Evolutionary conservation across 2,797 vertebrate genomes (phyloP).

Genomic region (Anomalospiza imberbis): DNA sequence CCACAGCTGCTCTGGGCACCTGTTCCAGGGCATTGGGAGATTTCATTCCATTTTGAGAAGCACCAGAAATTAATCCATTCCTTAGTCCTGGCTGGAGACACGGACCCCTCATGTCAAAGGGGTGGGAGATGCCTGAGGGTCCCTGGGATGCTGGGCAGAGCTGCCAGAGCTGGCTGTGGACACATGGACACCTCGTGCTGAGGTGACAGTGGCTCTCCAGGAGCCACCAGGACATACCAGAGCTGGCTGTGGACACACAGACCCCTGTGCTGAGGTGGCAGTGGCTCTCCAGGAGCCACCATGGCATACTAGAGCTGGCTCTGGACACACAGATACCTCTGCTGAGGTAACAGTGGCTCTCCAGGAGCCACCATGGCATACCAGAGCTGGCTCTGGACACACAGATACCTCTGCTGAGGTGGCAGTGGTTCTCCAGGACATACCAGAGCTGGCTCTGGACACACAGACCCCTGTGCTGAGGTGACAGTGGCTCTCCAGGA

Average conservation of each 20-base stretch:
- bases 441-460: not conserved
- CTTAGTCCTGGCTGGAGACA: not conserved
- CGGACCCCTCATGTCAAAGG: fast-evolving
- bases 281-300: no score
- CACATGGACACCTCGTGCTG: fast-evolving
- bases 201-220: no score
- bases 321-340: fast-evolving
- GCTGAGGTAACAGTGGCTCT: fast-evolving
- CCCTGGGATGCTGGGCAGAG: fast-evolving
- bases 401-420: fast-evolving
- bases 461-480: fast-evolving
- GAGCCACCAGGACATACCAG: no score
- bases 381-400: not conserved
- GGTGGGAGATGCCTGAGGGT: not conserved
- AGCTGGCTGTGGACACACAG: no score
- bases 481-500: no score
- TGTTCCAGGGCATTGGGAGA: not conserved
- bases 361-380: not conserved
- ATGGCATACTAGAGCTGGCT: no score
- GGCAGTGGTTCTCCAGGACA: not conserved
- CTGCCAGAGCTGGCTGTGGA: not conserved
- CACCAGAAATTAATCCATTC: fast-evolving
- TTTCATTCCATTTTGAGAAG: not conserved
- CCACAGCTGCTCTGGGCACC: not conserved
- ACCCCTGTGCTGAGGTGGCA: fast-evolving